These are phyloP conservation scores for Drosophila maculinotata DNA, from an alignment of 2,888 invertebrate species.

Conservation along the genomic window DNA sequence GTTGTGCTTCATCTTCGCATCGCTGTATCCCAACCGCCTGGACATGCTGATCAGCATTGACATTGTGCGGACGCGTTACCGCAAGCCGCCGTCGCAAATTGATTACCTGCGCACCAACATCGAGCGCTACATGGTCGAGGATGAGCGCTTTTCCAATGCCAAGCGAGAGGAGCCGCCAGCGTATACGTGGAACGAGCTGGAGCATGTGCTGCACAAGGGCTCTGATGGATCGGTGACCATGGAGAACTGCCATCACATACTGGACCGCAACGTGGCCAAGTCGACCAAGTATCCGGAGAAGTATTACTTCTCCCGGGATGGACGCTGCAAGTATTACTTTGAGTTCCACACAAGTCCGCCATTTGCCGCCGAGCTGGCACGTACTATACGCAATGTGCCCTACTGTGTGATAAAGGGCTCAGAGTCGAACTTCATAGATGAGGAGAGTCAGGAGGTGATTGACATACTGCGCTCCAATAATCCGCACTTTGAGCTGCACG, in stretches of 20 bases:
- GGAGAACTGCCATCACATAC: constrained; percentile 86
- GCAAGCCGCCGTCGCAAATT: constrained; percentile 63
- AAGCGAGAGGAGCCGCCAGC: constrained; percentile 86
- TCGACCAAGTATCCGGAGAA: constrained; percentile 87
- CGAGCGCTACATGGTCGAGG: constrained; percentile 86
- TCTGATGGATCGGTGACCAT: constrained; percentile 87
- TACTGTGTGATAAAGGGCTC: constrained; percentile 88
- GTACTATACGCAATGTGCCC: constrained; percentile 87
- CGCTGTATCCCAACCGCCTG: constrained; percentile 86
- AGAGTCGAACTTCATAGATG: constrained; percentile 86
- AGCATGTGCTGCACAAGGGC: constrained; percentile 86
- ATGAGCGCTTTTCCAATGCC: constrained; percentile 82
- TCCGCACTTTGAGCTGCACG: constrained; percentile 87
- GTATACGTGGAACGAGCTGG: constrained; percentile 88
- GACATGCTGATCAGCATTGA: constrained; percentile 84
- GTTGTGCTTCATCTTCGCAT: constrained; percentile 87
- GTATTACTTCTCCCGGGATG: constrained; percentile 85
- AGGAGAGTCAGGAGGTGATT: constrained; percentile 86
- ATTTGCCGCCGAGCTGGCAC: constrained; percentile 87
- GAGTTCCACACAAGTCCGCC: constrained; percentile 81
- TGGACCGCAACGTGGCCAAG: constrained; percentile 87
- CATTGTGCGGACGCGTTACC: constrained; percentile 71
- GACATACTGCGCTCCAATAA: constrained; percentile 87
- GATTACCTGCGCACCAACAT: constrained; percentile 80
- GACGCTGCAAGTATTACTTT: constrained; percentile 79